Percentiles rank a stretch among this genome's conserved stretches.
Conservation (phyloP, 92 coral and sea anemone genomes). For the Phenganax marumi region DNA sequence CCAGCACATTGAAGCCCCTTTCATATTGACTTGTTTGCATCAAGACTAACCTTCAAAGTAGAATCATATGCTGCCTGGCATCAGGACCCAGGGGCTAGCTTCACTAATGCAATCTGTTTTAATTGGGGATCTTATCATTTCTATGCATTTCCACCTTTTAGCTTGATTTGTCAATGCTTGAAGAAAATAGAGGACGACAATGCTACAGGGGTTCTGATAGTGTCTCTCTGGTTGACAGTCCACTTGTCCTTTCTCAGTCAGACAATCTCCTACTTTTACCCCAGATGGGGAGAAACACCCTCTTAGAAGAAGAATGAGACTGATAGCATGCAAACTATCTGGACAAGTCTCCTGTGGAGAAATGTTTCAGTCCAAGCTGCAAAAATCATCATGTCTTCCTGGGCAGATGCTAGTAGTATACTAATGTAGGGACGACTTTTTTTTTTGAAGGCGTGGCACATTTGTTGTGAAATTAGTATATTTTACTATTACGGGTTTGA, state of each 20-base stretch:
- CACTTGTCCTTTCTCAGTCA: conserved; percentile 38
- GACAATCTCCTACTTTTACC: conserved; percentile 11
- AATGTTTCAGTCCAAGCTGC: conserved; percentile 50
- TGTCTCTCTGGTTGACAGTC: conserved; percentile 41
- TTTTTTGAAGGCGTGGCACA: no score
- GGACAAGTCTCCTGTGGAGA: conserved; percentile 8
- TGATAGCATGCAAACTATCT: conserved; percentile 22
- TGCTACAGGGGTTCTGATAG: conserved; percentile 31
- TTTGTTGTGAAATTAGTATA: no score
- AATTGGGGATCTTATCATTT: conserved; percentile 31
- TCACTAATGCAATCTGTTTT: conserved; percentile 28
- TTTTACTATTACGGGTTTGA: no score
- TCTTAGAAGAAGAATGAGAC: neutral
- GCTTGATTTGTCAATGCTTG: conserved; percentile 29
- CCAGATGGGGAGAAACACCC: conserved; percentile 18
- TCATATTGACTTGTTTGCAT: conserved; percentile 30
- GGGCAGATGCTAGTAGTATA: no score
- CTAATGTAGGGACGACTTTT: no score
- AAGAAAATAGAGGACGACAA: conserved; percentile 40
- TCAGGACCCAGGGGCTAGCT: conserved; percentile 45
- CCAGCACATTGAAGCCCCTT: no score
- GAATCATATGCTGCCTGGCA: conserved; percentile 29
- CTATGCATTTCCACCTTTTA: conserved; percentile 48
- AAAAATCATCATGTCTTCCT: conserved; percentile 35
- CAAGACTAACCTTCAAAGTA: conserved; percentile 45